Base-by-base conservation (phyloP, 2,113 vertebrate genomes). In the Cheirogaleus medius region DNA sequence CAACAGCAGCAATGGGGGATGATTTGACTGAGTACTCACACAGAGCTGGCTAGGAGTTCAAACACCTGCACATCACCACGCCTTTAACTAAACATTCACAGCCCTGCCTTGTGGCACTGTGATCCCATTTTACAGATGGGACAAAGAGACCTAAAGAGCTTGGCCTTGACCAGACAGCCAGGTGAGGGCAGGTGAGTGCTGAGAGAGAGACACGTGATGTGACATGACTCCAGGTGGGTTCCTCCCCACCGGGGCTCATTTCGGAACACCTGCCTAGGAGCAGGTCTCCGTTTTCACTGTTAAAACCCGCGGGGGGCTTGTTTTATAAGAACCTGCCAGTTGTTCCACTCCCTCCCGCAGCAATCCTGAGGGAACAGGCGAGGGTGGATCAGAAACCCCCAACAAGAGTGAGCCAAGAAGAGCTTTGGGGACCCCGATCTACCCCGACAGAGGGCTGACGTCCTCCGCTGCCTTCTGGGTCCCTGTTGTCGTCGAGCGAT, bases 211-310 rank as follows among this genome's bases (percentile, higher is more conserved):
- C 1, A 18, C 0, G 52, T 54, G 52, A 54, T 3, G 7, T 1
- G 0, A 5, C 1, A 2, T 4, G 37, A 39, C 56, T 29, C n/a
- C 37, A 27, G 7, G 0, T 1, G 4, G 47, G 5, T 5, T 13
- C 20, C 27, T 15, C 15, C 1, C 47, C 9, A 27, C 13, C 2
- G 32, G 15, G 18, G 58, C 32, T 68, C 32, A 29, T 37, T 32
- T 3, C 1, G 13, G 13, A 37, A 17, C n/a, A 42, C 15, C 18
- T 3, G 1, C 58, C 32, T 6, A 1, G 8, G 3, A 11, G 27
- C 52, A 5, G 3, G 32, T 3, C 15, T 44, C 32, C 3, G 1
- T 18, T n/a, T 54, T 47, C 66, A 42, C 15, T 17, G 9, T 4
- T 15, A 32, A 29, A 66, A 54, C 25, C 32, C 68, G 11, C 21